Base-by-base conservation (phyloP, 1,140 invertebrate species). In the Pogonomyrmex californicus region DNA sequence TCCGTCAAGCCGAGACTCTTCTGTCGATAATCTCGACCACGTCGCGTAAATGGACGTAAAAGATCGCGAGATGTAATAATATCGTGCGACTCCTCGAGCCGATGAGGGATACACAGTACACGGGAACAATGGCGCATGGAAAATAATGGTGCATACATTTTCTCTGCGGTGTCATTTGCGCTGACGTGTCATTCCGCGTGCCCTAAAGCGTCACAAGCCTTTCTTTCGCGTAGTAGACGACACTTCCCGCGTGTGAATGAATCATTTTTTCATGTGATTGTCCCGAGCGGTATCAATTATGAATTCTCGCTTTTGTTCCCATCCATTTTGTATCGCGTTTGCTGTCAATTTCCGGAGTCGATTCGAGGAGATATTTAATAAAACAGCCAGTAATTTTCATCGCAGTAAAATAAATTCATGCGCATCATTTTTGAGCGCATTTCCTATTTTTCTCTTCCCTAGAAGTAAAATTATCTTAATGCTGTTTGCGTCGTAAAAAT, bases 1-100 rank as follows among this genome's bases (percentile, higher is more conserved):
- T 89, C 90, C n/a, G 86, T 79, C 17, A 94, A 93, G 70, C 70
- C 93, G 10, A 85, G 88, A n/a, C 60, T 93, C 33, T 94, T 95
- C 65, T 94, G 93, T n/a, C 91, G 91, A 92, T 88, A 83, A 91
- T 47, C 33, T 36, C 44, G 17, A 65, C 62, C 10, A 30, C 7
- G 4, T 12, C 17, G 66, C 10, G 44, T 10, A 14, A 54, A 62
- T 47, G 66, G 62, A 68, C 10, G 23, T 12, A 9, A 30, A 47
- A 65, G 41, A 78, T 63, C 36, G 38, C 49, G 17, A 73, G 56
- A 75, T 58, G 79, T 47, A 75, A 56, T 56, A 49, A 58, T 68
- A 49, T 30, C 54, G 62, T 36, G 30, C 12, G 2, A 33, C 44
- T 62, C 33, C 41, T 62, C 33, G 56, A 83, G 51, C 6, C 30